These are phyloP conservation scores for Acanthis flammea DNA, from an alignment of 2,797 vertebrate species.

Conservation along the genomic window DNA sequence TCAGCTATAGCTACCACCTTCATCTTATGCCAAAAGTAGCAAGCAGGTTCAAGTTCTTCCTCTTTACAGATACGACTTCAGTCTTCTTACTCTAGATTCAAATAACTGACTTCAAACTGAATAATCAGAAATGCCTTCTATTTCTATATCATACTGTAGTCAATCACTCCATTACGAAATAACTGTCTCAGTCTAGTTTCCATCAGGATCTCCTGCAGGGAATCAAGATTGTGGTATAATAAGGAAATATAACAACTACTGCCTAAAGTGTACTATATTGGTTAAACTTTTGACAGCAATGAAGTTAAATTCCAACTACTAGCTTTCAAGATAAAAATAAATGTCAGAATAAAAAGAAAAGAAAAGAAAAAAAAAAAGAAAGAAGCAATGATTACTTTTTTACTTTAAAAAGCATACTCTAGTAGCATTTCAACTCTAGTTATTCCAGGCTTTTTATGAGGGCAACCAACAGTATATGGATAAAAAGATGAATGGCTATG, in stretches of 20 bases:
- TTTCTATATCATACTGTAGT: slow-evolving; percentile 8
- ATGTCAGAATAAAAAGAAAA: not conserved
- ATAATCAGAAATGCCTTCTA: slow-evolving; percentile 5
- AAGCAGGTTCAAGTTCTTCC: not conserved
- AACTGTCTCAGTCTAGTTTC: slow-evolving; percentile 18
- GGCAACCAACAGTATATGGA: not conserved
- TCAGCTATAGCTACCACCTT: slow-evolving; percentile 4
- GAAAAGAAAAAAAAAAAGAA: not conserved
- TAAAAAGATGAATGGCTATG: not conserved
- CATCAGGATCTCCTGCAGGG: not conserved
- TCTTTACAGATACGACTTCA: not conserved
- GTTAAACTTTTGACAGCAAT: slow-evolving; percentile 4
- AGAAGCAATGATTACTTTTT: not conserved
- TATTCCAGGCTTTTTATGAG: not conserved
- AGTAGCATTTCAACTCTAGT: not conserved
- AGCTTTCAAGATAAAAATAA: not conserved
- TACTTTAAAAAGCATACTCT: not conserved
- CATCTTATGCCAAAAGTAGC: not conserved
- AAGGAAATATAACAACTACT: not conserved
- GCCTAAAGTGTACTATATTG: not conserved
- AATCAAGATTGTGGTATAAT: not conserved
- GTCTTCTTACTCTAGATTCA: not conserved
- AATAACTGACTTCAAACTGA: slow-evolving; percentile 12
- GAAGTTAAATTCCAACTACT: slow-evolving; percentile 5
- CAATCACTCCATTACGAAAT: slow-evolving; percentile 14